phyloP scores from a whole-genome alignment of 2,888 invertebrate species.

The Apamea monoglypha region DNA sequence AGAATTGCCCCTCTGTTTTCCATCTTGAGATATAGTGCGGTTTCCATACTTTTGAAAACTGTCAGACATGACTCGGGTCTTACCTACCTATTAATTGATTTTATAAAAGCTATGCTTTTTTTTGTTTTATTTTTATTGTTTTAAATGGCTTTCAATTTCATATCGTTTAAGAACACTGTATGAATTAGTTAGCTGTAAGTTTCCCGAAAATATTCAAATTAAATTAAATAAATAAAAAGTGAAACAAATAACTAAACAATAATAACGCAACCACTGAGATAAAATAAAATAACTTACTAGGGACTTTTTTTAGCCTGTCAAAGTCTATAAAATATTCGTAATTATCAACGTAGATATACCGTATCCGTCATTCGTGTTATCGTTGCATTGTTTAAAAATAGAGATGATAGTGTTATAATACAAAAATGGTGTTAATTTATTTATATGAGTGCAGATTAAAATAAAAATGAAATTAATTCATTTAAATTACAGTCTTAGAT shows the following conservation, averaged over 20 bases:
- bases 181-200: too few relatives aligned
- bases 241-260: not conserved
- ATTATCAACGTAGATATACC: not conserved
- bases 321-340: too few relatives aligned
- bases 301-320: not conserved
- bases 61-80: not conserved
- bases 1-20: too few relatives aligned
- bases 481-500: not conserved
- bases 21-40: not conserved
- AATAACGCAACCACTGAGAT: not conserved
- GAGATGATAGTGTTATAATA: not conserved
- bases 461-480: not conserved
- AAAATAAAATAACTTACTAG: not conserved
- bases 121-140: too few relatives aligned
- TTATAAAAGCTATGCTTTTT: not conserved
- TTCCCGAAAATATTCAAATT: too few relatives aligned
- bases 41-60: constrained; percentile 7
- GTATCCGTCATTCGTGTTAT: not conserved
- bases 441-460: not conserved
- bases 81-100: not conserved
- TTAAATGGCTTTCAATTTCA: too few relatives aligned
- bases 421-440: not conserved
- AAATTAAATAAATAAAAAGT: not conserved
- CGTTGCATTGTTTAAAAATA: not conserved
- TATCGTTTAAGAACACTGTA: too few relatives aligned